These are phyloP conservation scores for Hiodon tergisus DNA, from an alignment of 2,113 vertebrate species.

Conservation along the genomic window DNA sequence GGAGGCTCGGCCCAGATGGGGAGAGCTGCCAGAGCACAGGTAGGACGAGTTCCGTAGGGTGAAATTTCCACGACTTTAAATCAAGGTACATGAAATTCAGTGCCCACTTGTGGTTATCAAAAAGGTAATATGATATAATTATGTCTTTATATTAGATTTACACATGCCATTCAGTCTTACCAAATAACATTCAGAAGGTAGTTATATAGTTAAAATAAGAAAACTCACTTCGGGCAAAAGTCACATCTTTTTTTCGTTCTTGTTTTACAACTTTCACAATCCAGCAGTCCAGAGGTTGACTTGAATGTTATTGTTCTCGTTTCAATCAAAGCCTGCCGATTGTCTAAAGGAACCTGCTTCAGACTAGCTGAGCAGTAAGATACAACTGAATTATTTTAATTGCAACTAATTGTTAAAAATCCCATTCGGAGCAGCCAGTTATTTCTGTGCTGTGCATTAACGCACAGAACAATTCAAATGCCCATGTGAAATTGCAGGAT, in stretches of 20 bases:
- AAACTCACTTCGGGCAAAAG: not conserved
- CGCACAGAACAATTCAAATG: no score
- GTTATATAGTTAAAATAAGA: not conserved
- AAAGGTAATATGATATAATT: not conserved
- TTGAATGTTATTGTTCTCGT: no score
- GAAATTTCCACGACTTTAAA: not conserved
- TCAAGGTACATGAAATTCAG: not conserved
- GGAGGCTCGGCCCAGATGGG: slow-evolving; percentile 80
- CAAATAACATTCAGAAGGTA: slow-evolving; percentile 3
- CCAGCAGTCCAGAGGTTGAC: no score
- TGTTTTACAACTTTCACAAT: not conserved
- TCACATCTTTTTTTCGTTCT: not conserved
- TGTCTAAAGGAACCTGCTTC: no score
- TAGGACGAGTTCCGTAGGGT: slow-evolving; percentile 36
- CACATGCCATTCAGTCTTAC: not conserved
- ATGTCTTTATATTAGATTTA: slow-evolving; percentile 3
- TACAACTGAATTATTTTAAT: not conserved
- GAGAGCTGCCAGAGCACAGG: slow-evolving; percentile 84
- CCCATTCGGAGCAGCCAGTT: not conserved
- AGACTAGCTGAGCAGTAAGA: not conserved
- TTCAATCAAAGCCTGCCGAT: no score
- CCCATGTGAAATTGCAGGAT: not conserved
- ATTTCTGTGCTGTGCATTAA: no score
- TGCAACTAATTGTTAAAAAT: not conserved
- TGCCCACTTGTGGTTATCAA: not conserved